Percentiles rank a stretch among this genome's conserved stretches.
Conservation (phyloP, 2,113 vertebrate genomes). For the Ophiodon elongatus region DNA sequence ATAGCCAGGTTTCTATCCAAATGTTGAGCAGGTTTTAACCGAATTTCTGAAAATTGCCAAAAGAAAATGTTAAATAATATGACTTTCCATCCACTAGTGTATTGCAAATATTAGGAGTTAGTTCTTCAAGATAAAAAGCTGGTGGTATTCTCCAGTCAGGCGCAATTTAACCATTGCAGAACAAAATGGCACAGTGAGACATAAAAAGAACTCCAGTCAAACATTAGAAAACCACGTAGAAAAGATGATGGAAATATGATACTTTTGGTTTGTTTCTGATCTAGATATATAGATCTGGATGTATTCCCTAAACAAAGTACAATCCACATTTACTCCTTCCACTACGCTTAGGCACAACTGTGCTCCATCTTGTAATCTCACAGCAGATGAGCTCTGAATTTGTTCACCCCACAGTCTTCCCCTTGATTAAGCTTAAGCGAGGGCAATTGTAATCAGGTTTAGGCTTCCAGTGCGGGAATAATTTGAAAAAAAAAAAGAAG, state of each 20-base stretch:
- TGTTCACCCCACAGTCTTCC: conserved; percentile 36
- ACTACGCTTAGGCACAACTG: neutral
- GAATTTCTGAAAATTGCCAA: neutral
- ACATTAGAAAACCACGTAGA: neutral
- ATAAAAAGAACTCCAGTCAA: neutral
- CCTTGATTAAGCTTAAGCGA: neutral
- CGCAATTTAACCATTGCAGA: neutral
- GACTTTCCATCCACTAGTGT: neutral
- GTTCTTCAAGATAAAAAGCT: neutral
- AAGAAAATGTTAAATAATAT: neutral
- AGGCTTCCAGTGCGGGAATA: neutral
- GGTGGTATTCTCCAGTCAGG: neutral
- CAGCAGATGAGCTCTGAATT: conserved; percentile 22
- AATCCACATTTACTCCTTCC: neutral
- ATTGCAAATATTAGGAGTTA: neutral
- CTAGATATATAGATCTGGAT: neutral
- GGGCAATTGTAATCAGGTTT: conserved; percentile 11
- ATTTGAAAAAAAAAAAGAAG: neutral
- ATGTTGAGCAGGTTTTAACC: neutral
- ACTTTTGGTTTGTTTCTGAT: neutral
- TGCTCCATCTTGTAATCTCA: conserved; percentile 36
- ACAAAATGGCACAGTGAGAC: neutral
- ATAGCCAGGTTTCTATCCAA: conserved; percentile 7
- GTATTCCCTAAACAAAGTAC: neutral
- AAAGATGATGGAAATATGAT: neutral